Base-by-base conservation (phyloP, 2,797 vertebrate genomes). In the Microchirus variegatus region DNA sequence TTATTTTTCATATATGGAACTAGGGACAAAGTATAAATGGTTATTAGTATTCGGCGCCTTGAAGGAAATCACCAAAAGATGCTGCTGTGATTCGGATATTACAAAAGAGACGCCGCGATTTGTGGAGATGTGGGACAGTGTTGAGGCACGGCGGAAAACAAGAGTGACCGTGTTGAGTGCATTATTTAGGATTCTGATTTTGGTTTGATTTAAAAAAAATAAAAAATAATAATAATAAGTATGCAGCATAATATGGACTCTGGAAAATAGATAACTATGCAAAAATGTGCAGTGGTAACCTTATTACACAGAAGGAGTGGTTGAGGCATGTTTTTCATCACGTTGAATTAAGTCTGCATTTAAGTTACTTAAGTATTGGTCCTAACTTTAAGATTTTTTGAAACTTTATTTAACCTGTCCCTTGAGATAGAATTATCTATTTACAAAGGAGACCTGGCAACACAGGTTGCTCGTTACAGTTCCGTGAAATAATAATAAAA, bases 1-100 rank as follows among this genome's bases (percentile, higher is more conserved):
- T 91, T 87, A 90, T 90, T 90, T 91, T 90, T 90, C 84, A 87
- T 84, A 88, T 82, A 87, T 78, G 75, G 77, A 87, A 79, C 31
- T 57, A 50, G 81, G 83, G 83, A 91, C 89, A 90, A 91, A 88
- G 85, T 80, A 87, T 85, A 82, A 90, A 89, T 86, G 83, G 81
- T 77, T 89, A 87, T 90, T 87, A 88, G 81, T 72, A 86, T 90
- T 88, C 84, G 36, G 59, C 54, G 71, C 77, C 71, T 78, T 83
- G 73, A 86, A 86, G 73, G 77, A 85, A 89, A 84, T 73, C 64
- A 84, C 70, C 81, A 78, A 75, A 61, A 73, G 55, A 67, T 1
- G 5, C 37, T 54, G 63, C 37, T 47, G 52, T 62, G 46, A 48
- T 48, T 48, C 5, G 13, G 11, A 48, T 19, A 14, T 26, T 48